phyloP scores from a whole-genome alignment of 2,113 vertebrate genomes.

The Ameiurus melas region DNA sequence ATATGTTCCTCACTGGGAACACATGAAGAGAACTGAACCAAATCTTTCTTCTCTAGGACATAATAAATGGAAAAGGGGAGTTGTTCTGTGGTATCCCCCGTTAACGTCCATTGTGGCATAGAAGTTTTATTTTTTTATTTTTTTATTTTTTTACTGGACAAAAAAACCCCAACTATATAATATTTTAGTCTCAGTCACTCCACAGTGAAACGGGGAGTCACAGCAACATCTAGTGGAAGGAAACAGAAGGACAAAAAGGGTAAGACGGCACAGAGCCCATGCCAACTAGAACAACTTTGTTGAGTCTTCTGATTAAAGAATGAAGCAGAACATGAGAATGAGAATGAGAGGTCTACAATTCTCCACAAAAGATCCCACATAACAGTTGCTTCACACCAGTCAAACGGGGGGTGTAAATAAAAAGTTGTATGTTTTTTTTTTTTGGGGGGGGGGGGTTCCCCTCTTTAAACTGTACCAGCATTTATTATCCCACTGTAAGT shows the following conservation, averaged over 20 bases:
- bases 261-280: background rate
- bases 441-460: no score
- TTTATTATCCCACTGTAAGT: background rate
- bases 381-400: background rate
- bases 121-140: slow-evolving; percentile 27
- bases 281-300: slow-evolving; percentile 12
- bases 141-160: background rate
- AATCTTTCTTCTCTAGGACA: background rate
- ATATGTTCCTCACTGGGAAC: background rate
- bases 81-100: slow-evolving; percentile 1
- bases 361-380: background rate
- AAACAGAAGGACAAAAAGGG: background rate
- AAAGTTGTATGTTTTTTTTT: background rate
- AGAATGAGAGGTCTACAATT: background rate
- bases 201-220: slow-evolving; percentile 40
- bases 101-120: background rate
- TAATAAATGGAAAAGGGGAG: background rate
- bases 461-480: background rate
- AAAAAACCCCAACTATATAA: background rate
- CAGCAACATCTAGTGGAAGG: slow-evolving; percentile 57
- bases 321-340: slow-evolving; percentile 4
- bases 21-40: slow-evolving; percentile 29
- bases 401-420: background rate
- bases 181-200: background rate
- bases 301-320: slow-evolving; percentile 10